These are phyloP conservation scores for Diplazon laetatorius DNA, from an alignment of 2,888 invertebrate genomes.

Conservation along the genomic window DNA sequence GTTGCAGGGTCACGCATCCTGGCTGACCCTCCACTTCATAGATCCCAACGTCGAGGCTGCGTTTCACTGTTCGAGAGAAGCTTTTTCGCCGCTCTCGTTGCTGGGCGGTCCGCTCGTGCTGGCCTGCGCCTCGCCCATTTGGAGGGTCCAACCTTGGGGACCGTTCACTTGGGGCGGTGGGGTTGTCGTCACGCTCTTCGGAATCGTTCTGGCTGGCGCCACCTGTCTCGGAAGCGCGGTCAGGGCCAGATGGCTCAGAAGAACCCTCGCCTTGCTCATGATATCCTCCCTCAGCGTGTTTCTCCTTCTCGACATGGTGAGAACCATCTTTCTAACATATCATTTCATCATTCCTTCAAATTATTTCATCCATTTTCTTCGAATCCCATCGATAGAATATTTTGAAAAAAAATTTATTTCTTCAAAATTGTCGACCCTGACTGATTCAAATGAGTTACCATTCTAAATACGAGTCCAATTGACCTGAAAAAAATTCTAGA, in stretches of 20 bases:
- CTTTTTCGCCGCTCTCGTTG: constrained; percentile 87
- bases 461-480: too few species aligned
- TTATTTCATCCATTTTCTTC: not conserved
- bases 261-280: constrained; percentile 79
- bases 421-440: too few species aligned
- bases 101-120: constrained; percentile 87
- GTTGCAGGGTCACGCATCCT: constrained; percentile 87
- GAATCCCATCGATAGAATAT: too few species aligned
- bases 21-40: constrained; percentile 87
- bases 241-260: constrained; percentile 80
- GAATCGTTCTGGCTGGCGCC: constrained; percentile 78
- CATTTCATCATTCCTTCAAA: not conserved
- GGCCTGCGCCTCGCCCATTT: constrained; percentile 82
- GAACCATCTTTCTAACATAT: not conserved
- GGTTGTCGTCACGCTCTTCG: constrained; percentile 78
- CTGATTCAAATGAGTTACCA: not conserved
- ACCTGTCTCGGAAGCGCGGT: constrained; percentile 80
- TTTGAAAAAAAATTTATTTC: too few species aligned
- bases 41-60: constrained; percentile 87
- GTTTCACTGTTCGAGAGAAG: constrained; percentile 87
- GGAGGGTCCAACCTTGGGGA: constrained; percentile 80
- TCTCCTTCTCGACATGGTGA: constrained; percentile 79
- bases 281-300: constrained; percentile 78
- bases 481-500: too few species aligned
- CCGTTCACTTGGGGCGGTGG: constrained; percentile 81